Base-by-base conservation (phyloP, 1,140 invertebrate genomes). In the Antheraea pernyi region DNA sequence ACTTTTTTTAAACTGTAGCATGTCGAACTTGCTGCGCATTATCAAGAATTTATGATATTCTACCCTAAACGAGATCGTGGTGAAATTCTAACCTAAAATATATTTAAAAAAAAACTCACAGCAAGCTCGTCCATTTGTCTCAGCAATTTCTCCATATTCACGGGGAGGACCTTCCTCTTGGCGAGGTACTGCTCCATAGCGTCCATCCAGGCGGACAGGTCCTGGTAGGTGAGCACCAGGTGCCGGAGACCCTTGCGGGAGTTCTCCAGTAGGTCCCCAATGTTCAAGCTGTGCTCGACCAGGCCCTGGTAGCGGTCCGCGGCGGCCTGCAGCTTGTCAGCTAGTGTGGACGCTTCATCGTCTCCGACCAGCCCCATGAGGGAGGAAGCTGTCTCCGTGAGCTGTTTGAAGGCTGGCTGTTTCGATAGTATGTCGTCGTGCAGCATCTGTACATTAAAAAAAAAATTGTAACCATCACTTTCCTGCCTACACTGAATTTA, bases 161-260 rank as follows among this genome's bases (percentile, higher is more conserved):
- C 96, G 0, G 97, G 96, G 22, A 99, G 91, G 0, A 98, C 94
- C 77, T 96, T 95, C 83, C 97, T 97, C 75, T 96, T 95, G 0
- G 94, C 94, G 0, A 99, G 91, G 70, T 97, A 93, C n/a, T 95
- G 94, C 83, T 98, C 97, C 95, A 97, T 98, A 71, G 93, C 93
- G 80, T 98, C 97, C 96, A 99, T 98, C 98, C 98, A 99, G 0
- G 95, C 96, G 10, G 97, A 95, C 1, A 99, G 89, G 82, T 98
- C 97, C 92, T 99, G 97, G 84, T 98, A 98, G 0, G 97, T 98
- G 0, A 98, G 94, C 0, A 98, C 97, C n/a, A 98, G 87, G 83
- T 97, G 96, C 16, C 97, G 93, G 6, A 98, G 88, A n/a, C 97
- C 97, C 85, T 97, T 95, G 71, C 97, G 94, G 0, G 97, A 97